Evolutionary conservation across 1,140 invertebrate genomes (phyloP).

Genomic region (Harlomillsia oculata): DNA sequence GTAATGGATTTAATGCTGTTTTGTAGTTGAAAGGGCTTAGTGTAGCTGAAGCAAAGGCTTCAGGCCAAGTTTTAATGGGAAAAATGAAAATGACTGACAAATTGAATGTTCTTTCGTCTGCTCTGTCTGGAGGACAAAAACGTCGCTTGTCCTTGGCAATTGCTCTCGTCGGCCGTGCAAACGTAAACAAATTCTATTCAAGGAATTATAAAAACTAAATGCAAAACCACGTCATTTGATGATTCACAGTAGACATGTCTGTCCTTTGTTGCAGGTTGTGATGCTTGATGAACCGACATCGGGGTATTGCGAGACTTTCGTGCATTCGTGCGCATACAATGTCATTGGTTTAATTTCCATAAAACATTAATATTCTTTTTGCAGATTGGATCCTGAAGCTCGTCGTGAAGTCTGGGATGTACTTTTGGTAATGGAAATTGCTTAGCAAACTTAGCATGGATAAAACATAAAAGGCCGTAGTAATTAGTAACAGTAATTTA

Average conservation of each 20-base stretch:
- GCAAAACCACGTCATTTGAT: background rate
- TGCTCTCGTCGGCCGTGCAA: conserved; percentile 44
- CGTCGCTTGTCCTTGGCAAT: conserved; percentile 47
- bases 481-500: too few relatives aligned
- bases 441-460: too few relatives aligned
- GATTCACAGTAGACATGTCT: background rate
- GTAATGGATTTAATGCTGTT: background rate
- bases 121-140: conserved; percentile 50
- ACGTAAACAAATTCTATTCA: conserved; percentile 27
- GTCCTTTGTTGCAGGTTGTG: conserved; percentile 17
- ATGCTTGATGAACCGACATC: conserved; percentile 37
- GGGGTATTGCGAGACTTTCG: too few relatives aligned
- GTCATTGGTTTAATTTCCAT: background rate
- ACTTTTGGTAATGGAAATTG: conserved; percentile 38
- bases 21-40: conserved; percentile 44
- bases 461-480: background rate
- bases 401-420: conserved; percentile 51
- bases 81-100: conserved; percentile 47
- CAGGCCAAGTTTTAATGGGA: conserved; percentile 39
- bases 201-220: background rate
- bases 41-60: conserved; percentile 37
- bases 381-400: conserved; percentile 52
- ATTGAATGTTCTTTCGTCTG: conserved; percentile 39
- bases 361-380: conserved; percentile 39
- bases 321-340: background rate